phyloP scores from a whole-genome alignment of 2,797 vertebrate genomes.

The Amphiprion clarkii region DNA sequence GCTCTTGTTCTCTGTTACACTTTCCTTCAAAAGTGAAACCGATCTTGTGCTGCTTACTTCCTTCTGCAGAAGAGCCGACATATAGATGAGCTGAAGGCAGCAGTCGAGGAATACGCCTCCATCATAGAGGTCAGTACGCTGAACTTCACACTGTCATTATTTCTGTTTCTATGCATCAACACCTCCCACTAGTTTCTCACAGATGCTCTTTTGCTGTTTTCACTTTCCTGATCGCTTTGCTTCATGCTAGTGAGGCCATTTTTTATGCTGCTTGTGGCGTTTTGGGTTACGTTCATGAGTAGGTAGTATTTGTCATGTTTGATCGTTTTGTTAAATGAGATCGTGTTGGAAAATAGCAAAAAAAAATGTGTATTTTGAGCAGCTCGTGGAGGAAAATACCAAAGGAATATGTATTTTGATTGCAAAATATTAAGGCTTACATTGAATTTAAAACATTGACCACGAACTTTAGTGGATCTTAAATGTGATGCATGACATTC shows the following conservation, averaged over 20 bases:
- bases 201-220: background rate
- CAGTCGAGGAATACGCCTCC: slow-evolving; percentile 87
- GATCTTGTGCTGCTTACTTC: background rate
- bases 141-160: background rate
- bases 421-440: too few relatives aligned
- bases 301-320: too few relatives aligned
- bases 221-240: background rate
- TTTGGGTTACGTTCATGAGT: too few relatives aligned
- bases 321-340: too few relatives aligned
- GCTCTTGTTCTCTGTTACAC: background rate
- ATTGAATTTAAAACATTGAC: too few relatives aligned
- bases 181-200: background rate
- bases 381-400: too few relatives aligned
- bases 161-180: background rate
- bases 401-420: too few relatives aligned
- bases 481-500: too few relatives aligned
- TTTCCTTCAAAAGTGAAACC: background rate
- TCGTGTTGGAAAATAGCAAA: too few relatives aligned
- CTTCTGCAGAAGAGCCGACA: slow-evolving; percentile 85
- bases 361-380: too few relatives aligned
- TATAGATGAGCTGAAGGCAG: slow-evolving; percentile 88
- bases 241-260: background rate
- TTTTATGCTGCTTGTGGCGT: background rate
- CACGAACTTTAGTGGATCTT: too few relatives aligned
- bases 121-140: slow-evolving; percentile 88